phyloP scores from a whole-genome alignment of 2,113 vertebrate genomes.

The Mastomys coucha region DNA sequence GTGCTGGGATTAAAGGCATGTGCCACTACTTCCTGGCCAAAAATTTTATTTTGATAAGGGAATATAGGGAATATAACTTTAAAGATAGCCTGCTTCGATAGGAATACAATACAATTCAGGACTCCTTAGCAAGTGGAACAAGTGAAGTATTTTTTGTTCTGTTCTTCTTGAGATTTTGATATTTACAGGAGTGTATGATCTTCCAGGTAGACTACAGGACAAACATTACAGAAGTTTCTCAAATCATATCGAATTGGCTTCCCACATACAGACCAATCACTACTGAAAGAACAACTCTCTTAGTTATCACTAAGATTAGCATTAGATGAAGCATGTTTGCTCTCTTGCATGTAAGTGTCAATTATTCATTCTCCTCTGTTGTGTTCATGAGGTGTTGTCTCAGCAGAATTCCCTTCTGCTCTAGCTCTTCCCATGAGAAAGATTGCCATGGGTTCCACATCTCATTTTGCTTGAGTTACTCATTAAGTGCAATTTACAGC shows the following conservation, averaged over 20 bases:
- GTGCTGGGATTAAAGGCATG: too few species aligned
- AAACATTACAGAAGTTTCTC: not conserved
- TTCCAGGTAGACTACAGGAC: not conserved
- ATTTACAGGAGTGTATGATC: not conserved
- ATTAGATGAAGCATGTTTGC: conserved; percentile 21
- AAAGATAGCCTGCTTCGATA: not conserved
- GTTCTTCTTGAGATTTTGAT: not conserved
- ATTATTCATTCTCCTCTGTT: conserved; percentile 79
- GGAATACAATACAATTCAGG: not conserved
- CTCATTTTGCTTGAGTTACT: conserved; percentile 73
- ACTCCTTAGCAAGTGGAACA: not conserved
- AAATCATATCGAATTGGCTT: conserved; percentile 12
- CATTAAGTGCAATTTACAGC: conserved; percentile 52
- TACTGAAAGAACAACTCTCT: not conserved
- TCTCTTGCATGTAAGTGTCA: conserved; percentile 68
- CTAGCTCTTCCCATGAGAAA: conserved; percentile 47
- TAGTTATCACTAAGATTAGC: conserved; percentile 22
- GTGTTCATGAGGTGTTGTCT: conserved; percentile 69
- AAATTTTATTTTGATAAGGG: not conserved
- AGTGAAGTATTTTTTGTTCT: not conserved
- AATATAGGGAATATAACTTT: not conserved
- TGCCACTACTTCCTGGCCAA: not conserved
- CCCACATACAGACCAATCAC: not conserved
- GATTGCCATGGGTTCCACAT: conserved; percentile 55
- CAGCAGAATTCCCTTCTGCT: conserved; percentile 66